A percentile compares a stretch with the other conserved stretches of the same genome.
Evolutionary conservation across 1,140 invertebrate species (phyloP).

Genomic region (Neelides sp.): DNA sequence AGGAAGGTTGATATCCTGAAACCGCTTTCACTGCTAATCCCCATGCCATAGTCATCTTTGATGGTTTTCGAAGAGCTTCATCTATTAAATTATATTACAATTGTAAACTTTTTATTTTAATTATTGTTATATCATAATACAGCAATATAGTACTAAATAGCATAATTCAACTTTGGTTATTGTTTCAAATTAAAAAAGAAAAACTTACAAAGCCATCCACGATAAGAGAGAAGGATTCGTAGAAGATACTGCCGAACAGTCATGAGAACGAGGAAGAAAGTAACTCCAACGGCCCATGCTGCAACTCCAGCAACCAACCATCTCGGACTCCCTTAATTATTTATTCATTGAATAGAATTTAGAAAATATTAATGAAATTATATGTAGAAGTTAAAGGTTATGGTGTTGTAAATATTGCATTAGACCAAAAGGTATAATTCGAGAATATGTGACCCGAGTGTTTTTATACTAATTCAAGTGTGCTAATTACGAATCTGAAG

Average conservation of each 20-base stretch:
- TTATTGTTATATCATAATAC: too few relatives aligned
- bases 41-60: slow-evolving; percentile 37
- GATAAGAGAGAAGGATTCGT: slow-evolving; percentile 37
- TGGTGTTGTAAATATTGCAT: too few relatives aligned
- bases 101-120: slow-evolving; percentile 11
- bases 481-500: too few relatives aligned
- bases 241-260: slow-evolving; percentile 37
- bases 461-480: too few relatives aligned
- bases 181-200: slow-evolving; percentile 11
- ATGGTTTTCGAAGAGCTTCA: slow-evolving; percentile 36
- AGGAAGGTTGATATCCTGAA: slow-evolving; percentile 39
- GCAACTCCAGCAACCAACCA: slow-evolving; percentile 33
- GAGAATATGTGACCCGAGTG: too few relatives aligned
- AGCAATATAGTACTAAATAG: neutral
- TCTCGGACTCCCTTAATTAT: slow-evolving; percentile 33
- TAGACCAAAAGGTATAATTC: too few relatives aligned
- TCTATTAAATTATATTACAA: slow-evolving; percentile 31
- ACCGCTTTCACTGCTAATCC: slow-evolving; percentile 37
- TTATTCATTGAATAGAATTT: slow-evolving; percentile 10
- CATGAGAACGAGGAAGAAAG: slow-evolving; percentile 37
- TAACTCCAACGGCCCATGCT: slow-evolving; percentile 33
- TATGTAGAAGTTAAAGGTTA: too few relatives aligned
- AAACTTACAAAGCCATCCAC: slow-evolving; percentile 39
- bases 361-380: neutral
- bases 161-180: neutral